Base-by-base conservation (phyloP, 2,888 invertebrate genomes). In the Gandaritis pyraliata region DNA sequence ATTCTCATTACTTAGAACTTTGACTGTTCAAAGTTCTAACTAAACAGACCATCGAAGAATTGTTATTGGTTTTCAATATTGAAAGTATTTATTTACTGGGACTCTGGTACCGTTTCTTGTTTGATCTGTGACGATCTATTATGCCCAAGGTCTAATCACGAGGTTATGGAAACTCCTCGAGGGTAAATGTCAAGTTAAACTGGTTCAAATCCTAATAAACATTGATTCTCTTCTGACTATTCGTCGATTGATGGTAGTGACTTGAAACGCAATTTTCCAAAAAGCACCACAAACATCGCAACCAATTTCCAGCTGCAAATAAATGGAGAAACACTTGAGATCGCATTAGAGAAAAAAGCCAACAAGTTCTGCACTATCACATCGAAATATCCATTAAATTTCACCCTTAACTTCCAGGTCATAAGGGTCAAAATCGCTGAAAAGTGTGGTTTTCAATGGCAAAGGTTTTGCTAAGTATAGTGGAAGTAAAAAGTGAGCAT, bases 241-340 rank as follows among this genome's bases (percentile, higher is more conserved):
- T 43, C 16, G 10, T 43, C 2, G 16, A 43, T 16, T 8, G 11
- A 43, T 16, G 7, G 43, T 16, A 43, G 11, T 43, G 16, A 41
- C 13, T 15, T 13, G 1, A 43, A 54, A 69, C 68, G 64, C 65
- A 58, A 65, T 69, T 71, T 60, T 62, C 59, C 41, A 59, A 67
- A 70, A 67, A 69, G 66, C 64, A 65, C 69, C 69, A 69, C 69
- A 73, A 78, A 76, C 71, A 75, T 72, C 69, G 71, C 72, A 77
- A 76, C 71, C 75, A 77, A 79, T 79, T 77, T 75, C 64, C 69
- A 64, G 69, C 64, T 66, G 73, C 73, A 76, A 78, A 78, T 79
- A 76, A 73, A 71, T 73, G 68, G 65, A 64, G 61, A 65, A 70
- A 65, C 73, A 72, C 72, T 70, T 71, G 69, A 75, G 70, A 77